Evolutionary conservation across 2,797 vertebrate genomes (phyloP).

Genomic region (Labroides dimidiatus): DNA sequence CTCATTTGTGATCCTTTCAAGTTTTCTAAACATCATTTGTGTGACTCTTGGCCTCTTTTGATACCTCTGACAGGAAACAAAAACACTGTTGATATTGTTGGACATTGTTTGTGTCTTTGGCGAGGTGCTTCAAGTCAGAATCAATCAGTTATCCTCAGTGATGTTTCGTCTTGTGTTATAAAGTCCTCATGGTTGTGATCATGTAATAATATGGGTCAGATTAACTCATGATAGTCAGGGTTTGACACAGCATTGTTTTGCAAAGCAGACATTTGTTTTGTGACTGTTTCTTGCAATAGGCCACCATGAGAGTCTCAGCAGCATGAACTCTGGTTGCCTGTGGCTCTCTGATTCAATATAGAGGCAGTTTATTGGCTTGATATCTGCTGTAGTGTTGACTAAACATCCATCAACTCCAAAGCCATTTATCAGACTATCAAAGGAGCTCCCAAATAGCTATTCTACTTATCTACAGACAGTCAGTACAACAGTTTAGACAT

Average conservation of each 20-base stretch:
- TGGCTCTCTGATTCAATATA: no score
- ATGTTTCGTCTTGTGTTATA: slow-evolving; percentile 36
- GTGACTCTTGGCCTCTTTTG: slow-evolving; percentile 33
- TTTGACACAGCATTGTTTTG: slow-evolving; percentile 21
- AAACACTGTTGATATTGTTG: slow-evolving; percentile 31
- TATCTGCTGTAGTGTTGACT: no score
- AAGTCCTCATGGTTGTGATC: slow-evolving; percentile 38
- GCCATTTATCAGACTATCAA: no score
- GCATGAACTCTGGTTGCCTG: neutral
- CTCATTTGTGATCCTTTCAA: slow-evolving; percentile 55
- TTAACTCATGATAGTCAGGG: slow-evolving; percentile 28
- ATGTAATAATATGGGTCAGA: slow-evolving; percentile 29
- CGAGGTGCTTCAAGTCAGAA: slow-evolving; percentile 15
- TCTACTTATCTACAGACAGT: no score
- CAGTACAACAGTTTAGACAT: no score
- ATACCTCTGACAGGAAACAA: slow-evolving; percentile 46
- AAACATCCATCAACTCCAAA: no score
- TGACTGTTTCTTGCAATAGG: slow-evolving; percentile 7
- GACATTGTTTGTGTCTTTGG: slow-evolving; percentile 28
- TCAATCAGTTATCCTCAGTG: slow-evolving; percentile 14
- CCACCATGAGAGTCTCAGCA: slow-evolving; percentile 23
- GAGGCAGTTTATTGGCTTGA: no score
- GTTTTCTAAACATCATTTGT: slow-evolving; percentile 48
- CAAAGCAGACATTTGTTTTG: slow-evolving; percentile 25
- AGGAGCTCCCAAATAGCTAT: no score